Evolutionary conservation across 1,140 invertebrate species (phyloP), one percentile per base, ranked within the genome.

Genomic region (Melitaea cinxia): DNA sequence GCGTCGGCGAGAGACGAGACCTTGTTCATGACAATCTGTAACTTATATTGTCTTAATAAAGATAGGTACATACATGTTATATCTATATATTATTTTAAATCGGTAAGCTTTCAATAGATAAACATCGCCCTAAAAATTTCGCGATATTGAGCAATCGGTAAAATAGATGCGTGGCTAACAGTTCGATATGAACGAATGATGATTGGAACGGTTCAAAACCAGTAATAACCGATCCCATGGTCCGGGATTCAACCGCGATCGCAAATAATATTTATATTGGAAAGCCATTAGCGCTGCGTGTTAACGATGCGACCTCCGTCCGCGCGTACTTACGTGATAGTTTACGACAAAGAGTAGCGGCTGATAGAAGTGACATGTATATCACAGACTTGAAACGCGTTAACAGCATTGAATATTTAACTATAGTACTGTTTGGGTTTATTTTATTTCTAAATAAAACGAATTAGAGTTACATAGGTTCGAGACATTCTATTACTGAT

Each of bases 261-360:
- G 35, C 50, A 28, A 42, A 61, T 53, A 39, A 53, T 28, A 61
- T 61, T 53, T 61, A 53, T 61, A 61, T 61, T 42, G 59, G 59
- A 28, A 61, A 61, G 59, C 50, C 59, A 61, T 61, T 61, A 61
- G 45, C 4, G 49, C 19, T 39, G 33, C 50, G 59, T 49, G 56
- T 58, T 61, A 61, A 61, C 59, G 58, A 50, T 19, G 42, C 42
- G 26, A 14, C 14, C 24, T 28, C 58, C 14, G 47, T 42, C 21
- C 55, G 26, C 55, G 24, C 42, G 23, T 47, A 47, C 19, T 58
- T 28, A 57, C 56, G 54, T 30, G 23, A 23, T 30, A 10, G 26
- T 26, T 47, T 7, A 33, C 0, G 0, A 0, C 26, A 30, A 14
- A 12, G 56, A 49, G 33, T 26, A 12, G 7, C 12, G 9, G 21